Conservation (phyloP, 1,140 invertebrate species). For the Drosophila carrolli region DNA sequence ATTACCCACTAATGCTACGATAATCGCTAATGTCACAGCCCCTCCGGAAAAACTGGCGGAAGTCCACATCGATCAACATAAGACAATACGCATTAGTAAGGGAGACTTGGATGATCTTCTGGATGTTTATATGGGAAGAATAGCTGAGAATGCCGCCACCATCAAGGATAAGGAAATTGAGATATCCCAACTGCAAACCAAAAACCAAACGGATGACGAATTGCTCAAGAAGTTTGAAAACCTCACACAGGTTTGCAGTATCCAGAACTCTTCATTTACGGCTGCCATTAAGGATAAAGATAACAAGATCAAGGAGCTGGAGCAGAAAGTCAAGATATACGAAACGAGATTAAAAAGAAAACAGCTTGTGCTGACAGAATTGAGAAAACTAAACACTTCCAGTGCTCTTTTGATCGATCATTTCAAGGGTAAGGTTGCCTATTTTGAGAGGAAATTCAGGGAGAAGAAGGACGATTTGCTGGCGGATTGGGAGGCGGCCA, state of each 20-base stretch:
- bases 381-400: slow-evolving; percentile 47
- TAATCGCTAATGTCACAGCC: neutral
- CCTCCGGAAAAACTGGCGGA: slow-evolving; percentile 52
- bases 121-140: slow-evolving; percentile 61
- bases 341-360: slow-evolving; percentile 58
- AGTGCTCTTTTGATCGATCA: slow-evolving; percentile 39
- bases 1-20: slow-evolving; percentile 14
- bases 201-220: slow-evolving; percentile 44
- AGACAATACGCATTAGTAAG: slow-evolving; percentile 64
- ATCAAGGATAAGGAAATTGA: slow-evolving; percentile 59
- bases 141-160: slow-evolving; percentile 60
- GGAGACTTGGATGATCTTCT: slow-evolving; percentile 63
- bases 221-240: slow-evolving; percentile 43
- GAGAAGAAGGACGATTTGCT: slow-evolving; percentile 66
- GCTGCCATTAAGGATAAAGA: slow-evolving; percentile 30
- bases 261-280: slow-evolving; percentile 29
- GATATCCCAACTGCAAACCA: slow-evolving; percentile 42
- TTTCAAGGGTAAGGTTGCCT: slow-evolving; percentile 22
- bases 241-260: slow-evolving; percentile 30
- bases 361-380: slow-evolving; percentile 39
- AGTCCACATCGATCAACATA: slow-evolving; percentile 68
- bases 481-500: slow-evolving; percentile 66
- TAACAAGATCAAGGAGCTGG: slow-evolving; percentile 43
- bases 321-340: slow-evolving; percentile 45
- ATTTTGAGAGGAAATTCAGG: slow-evolving; percentile 42